These are phyloP conservation scores for Patella ulyssiponensis DNA, from an alignment of 2,888 invertebrate species.

Conservation along the genomic window DNA sequence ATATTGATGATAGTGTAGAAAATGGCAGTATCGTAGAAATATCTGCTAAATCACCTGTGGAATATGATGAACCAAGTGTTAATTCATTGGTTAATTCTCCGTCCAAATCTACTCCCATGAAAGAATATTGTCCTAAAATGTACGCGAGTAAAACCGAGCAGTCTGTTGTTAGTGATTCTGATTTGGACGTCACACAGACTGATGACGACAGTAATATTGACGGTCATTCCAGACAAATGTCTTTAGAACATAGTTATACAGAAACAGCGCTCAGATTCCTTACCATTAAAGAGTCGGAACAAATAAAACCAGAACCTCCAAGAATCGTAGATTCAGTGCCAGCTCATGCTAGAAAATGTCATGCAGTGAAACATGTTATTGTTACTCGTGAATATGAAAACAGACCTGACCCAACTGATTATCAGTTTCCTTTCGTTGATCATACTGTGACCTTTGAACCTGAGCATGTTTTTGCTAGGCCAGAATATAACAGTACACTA, in stretches of 20 bases:
- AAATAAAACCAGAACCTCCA: background rate
- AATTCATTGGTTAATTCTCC: conserved; percentile 26
- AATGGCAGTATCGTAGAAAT: background rate
- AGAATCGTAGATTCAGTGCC: background rate
- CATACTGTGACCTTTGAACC: conserved; percentile 34
- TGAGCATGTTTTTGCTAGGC: conserved; percentile 61
- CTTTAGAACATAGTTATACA: background rate
- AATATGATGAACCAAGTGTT: conserved; percentile 24
- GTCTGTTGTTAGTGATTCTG: conserved; percentile 40
- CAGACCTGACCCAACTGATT: conserved; percentile 40
- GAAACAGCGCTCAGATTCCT: background rate
- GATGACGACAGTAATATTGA: background rate
- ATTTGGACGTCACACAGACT: background rate
- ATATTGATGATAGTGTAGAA: conserved; percentile 40
- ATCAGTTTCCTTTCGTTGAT: conserved; percentile 53
- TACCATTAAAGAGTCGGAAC: background rate
- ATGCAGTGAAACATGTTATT: conserved; percentile 13
- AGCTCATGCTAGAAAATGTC: background rate
- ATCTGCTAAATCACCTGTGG: conserved; percentile 24
- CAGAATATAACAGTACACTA: conserved; percentile 64
- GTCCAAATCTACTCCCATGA: conserved; percentile 30
- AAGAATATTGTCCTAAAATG: conserved; percentile 18
- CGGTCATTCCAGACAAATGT: conserved; percentile 17
- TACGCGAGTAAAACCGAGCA: conserved; percentile 39
- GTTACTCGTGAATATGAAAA: conserved; percentile 54